Conservation (phyloP, 2,113 vertebrate species). For the Apus apus region DNA sequence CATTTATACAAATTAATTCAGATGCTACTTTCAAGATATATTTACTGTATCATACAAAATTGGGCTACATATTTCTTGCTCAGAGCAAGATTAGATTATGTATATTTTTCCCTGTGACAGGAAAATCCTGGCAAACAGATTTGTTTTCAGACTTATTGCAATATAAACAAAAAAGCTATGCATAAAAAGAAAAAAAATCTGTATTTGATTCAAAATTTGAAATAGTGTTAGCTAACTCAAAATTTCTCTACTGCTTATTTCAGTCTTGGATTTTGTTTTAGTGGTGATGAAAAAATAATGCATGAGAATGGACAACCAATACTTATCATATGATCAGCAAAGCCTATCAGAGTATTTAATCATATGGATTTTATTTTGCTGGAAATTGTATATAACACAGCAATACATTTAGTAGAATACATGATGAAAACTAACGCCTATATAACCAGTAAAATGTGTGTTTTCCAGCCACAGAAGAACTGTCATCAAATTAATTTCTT, state of each 20-base stretch:
- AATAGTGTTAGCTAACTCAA: background rate
- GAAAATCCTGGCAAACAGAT: background rate
- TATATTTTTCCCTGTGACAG: background rate
- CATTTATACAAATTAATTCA: conserved; percentile 8
- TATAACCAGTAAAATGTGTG: background rate
- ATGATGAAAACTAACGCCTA: background rate
- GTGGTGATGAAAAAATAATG: background rate
- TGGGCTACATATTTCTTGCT: background rate
- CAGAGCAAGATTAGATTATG: background rate
- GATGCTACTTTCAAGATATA: background rate
- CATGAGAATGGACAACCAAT: background rate
- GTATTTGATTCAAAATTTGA: background rate
- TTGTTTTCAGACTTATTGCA: background rate
- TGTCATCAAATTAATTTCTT: background rate
- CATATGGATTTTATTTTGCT: background rate
- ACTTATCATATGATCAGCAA: background rate
- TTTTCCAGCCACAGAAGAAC: background rate
- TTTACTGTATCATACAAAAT: background rate
- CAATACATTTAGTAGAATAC: background rate
- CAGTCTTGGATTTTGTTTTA: background rate
- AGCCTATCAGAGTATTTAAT: background rate
- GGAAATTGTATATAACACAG: background rate
- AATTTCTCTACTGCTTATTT: background rate
- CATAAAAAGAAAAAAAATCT: background rate
- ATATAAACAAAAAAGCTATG: background rate